Conservation (phyloP, 2,797 vertebrate species). For the Champsocephalus esox region DNA sequence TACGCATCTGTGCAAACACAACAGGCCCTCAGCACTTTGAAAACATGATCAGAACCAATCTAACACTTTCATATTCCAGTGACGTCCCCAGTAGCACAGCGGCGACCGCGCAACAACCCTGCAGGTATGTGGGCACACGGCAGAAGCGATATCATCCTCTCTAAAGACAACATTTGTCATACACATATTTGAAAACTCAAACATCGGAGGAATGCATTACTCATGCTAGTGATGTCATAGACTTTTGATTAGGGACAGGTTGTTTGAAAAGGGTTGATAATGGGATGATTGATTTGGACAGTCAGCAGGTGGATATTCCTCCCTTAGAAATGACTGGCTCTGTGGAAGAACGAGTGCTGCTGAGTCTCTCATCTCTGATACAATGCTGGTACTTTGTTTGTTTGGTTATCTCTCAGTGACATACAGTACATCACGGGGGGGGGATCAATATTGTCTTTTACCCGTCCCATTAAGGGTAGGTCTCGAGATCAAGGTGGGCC, state of each 20-base stretch:
- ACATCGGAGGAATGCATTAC: slow-evolving; percentile 55
- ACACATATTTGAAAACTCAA: slow-evolving; percentile 45
- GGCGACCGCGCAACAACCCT: slow-evolving; percentile 31
- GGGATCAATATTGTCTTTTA: slow-evolving; percentile 25
- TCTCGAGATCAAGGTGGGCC: neutral
- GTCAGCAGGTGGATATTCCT: slow-evolving; percentile 52
- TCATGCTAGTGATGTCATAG: slow-evolving; percentile 36
- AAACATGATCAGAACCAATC: slow-evolving; percentile 64
- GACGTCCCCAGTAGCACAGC: slow-evolving; percentile 34
- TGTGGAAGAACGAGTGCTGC: slow-evolving; percentile 13
- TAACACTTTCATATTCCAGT: slow-evolving; percentile 40
- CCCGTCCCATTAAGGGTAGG: neutral
- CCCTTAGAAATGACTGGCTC: slow-evolving; percentile 48
- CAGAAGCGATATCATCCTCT: slow-evolving; percentile 31
- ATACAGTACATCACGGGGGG: slow-evolving; percentile 10
- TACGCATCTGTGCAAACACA: slow-evolving; percentile 76
- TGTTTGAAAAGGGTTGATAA: slow-evolving; percentile 63
- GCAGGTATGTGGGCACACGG: slow-evolving; percentile 46
- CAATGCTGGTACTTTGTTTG: slow-evolving; percentile 19
- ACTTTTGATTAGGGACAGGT: slow-evolving; percentile 47
- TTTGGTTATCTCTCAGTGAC: slow-evolving; percentile 24
- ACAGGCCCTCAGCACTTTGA: slow-evolving; percentile 36
- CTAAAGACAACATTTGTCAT: slow-evolving; percentile 41
- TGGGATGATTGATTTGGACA: slow-evolving; percentile 63
- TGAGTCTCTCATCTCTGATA: slow-evolving; percentile 13